These are phyloP conservation scores for Agriopis leucophaearia DNA, from an alignment of 2,888 invertebrate genomes.

Conservation along the genomic window DNA sequence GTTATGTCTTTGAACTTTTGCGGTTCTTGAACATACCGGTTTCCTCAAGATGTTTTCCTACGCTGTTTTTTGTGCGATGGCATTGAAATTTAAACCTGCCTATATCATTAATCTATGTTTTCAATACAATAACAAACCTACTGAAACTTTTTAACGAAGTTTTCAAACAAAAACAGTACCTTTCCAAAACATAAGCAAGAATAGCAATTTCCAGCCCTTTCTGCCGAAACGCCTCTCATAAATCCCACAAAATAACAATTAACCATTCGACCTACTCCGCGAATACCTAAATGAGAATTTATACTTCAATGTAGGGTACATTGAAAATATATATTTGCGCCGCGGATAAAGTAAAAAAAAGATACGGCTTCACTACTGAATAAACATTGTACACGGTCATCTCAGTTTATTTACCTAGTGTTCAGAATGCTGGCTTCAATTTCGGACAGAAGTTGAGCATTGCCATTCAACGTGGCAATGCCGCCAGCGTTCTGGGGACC, in stretches of 20 bases:
- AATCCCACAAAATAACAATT: constrained; percentile 45
- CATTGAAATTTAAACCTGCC: too few relatives aligned
- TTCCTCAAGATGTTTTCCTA: too few relatives aligned
- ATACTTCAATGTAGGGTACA: constrained; percentile 45
- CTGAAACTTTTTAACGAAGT: constrained; percentile 36
- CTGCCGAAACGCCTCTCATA: constrained; percentile 30
- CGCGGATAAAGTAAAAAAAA: constrained; percentile 20
- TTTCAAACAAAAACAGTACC: constrained; percentile 3
- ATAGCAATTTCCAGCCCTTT: constrained; percentile 23
- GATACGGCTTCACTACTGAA: neutral
- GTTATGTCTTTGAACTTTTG: too few relatives aligned
- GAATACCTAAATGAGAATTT: constrained; percentile 48
- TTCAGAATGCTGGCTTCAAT: too few relatives aligned
- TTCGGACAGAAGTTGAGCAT: too few relatives aligned
- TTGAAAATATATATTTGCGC: constrained; percentile 30
- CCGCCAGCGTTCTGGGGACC: too few relatives aligned
- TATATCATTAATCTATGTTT: neutral
- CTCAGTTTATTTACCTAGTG: too few relatives aligned
- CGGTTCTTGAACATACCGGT: too few relatives aligned
- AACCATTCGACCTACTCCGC: constrained; percentile 44
- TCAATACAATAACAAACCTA: constrained; percentile 41
- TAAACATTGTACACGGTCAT: neutral
- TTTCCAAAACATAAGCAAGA: constrained; percentile 24
- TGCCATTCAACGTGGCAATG: too few relatives aligned
- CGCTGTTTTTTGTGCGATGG: too few relatives aligned